Evolutionary conservation across 2,888 invertebrate species (phyloP), one percentile per base, ranked within the genome.

Genomic region (Amiota mariae): DNA sequence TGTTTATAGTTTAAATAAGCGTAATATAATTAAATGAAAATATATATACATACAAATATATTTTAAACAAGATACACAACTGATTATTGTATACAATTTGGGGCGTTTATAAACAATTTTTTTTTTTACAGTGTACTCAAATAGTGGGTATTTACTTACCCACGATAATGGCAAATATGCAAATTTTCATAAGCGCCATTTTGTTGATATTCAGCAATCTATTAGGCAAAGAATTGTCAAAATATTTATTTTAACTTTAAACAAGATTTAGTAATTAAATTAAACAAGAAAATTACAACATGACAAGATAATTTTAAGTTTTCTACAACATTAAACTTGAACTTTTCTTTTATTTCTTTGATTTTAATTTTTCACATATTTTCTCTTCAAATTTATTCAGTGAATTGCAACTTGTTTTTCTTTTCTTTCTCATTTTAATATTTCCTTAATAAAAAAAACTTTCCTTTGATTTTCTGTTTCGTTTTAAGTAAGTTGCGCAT

Each of bases 161-260:
- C 77, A 87, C 78, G 66, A 80, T 77, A 81, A 87, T 76, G 57
- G 83, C 85, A 78, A 88, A 82, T 80, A 88, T 83, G 84, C 85
- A 88, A 76, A 88, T 81, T 80, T 87, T 87, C 59, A 87, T 73
- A 76, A 79, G 77, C 80, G 83, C 85, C 87, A 88, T 88, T 81
- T 84, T 85, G 77, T 78, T 64, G 56, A 47, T 20, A n/a, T 59
- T 59, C 18, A 8, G 57, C 6, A 57, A 57, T 57, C 57, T 70
- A 47, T 57, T 11, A 47, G 57, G 36, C 36, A 59, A 18, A 24
- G 24, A 51, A n/a, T 18, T 20, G n/a, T 66, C 11, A 48, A 66
- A 66, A 66, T 46, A 46, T 48, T 49, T 48, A 46, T 48, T 48
- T 47, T n/a, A 15, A 9, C 10, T 48, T 64, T 47, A 12, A 64